phyloP scores from a whole-genome alignment of 2,888 invertebrate species.

The Microplitis manilae region DNA sequence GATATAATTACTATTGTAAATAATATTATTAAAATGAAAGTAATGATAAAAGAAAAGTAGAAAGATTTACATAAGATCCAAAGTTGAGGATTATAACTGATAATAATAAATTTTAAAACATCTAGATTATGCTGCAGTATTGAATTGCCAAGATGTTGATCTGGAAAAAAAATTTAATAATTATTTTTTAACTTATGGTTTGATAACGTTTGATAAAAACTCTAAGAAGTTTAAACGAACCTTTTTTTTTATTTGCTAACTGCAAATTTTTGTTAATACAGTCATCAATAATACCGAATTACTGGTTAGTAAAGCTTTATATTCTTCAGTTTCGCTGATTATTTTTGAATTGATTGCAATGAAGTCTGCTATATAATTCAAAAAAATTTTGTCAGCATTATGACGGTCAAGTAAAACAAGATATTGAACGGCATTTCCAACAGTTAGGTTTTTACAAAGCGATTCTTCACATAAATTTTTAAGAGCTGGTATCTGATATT shows the following conservation, averaged over 20 bases:
- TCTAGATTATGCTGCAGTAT: not conserved
- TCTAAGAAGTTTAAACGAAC: not conserved
- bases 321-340: not conserved
- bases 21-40: too few relatives aligned
- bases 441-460: not conserved
- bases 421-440: conserved; percentile 15
- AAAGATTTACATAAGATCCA: too few relatives aligned
- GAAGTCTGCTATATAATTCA: not conserved
- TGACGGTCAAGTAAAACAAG: not conserved
- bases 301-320: not conserved
- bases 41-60: too few relatives aligned
- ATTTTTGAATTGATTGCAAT: not conserved
- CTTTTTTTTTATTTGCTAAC: not conserved
- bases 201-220: not conserved
- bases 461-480: conserved; percentile 21
- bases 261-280: not conserved
- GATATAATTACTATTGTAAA: too few relatives aligned
- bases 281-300: not conserved
- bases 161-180: not conserved
- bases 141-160: not conserved
- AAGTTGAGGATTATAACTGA: not conserved
- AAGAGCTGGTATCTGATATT: conserved; percentile 2
- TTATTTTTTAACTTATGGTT: not conserved
- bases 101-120: not conserved
- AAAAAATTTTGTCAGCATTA: not conserved